Conservation (phyloP, 2,797 vertebrate genomes). For the Mormyrops attenuatus region DNA sequence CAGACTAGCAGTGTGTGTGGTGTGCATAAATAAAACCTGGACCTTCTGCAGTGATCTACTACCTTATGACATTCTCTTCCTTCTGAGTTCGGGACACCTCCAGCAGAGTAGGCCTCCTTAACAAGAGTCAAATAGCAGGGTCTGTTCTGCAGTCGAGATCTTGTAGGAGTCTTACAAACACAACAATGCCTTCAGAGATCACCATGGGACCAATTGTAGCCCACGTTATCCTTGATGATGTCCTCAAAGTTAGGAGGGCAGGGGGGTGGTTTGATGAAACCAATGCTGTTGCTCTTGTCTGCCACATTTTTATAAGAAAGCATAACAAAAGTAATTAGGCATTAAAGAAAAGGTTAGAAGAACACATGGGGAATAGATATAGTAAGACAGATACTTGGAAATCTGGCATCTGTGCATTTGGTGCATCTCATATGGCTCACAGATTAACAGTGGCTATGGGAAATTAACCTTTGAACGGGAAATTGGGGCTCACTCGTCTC, state of each 20-base stretch:
- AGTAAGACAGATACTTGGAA: background rate
- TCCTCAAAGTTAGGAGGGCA: background rate
- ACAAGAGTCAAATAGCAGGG: background rate
- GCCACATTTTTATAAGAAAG: background rate
- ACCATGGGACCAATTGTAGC: background rate
- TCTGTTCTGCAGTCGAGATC: background rate
- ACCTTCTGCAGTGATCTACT: background rate
- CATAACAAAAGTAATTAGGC: background rate
- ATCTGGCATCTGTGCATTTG: background rate
- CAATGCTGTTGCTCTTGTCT: background rate
- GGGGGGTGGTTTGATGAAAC: background rate
- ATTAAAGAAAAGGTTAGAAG: background rate
- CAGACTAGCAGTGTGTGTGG: background rate
- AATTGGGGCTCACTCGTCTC: background rate
- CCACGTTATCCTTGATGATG: background rate
- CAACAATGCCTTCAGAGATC: background rate
- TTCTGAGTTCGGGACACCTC: background rate
- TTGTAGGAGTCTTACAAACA: background rate
- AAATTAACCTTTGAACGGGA: background rate
- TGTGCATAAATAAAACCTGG: background rate
- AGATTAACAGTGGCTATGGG: background rate
- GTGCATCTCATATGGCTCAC: background rate
- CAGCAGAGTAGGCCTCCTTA: background rate
- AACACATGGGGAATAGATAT: background rate
- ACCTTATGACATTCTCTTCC: background rate